Conservation (phyloP, 2,113 vertebrate species). For the Bubalus kerabau region DNA sequence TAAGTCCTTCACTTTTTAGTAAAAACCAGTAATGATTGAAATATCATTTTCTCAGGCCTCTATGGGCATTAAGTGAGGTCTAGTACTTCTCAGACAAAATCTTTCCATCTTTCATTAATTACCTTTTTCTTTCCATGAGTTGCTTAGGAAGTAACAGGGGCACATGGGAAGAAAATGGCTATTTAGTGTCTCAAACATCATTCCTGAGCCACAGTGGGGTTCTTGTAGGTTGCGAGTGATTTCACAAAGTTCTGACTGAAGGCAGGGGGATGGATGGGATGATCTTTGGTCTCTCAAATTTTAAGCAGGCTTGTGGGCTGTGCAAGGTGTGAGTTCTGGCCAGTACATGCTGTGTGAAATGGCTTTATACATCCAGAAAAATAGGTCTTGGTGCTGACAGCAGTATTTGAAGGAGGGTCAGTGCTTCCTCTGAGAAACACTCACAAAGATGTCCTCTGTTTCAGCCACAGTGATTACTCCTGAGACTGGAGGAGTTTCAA, state of each 20-base stretch:
- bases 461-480: constrained; percentile 10
- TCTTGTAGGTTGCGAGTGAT: not conserved
- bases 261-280: not conserved
- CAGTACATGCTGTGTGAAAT: not conserved
- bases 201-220: not conserved
- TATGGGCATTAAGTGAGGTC: not conserved
- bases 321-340: not conserved
- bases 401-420: not conserved
- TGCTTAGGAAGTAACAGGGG: not conserved
- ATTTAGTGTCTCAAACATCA: not conserved
- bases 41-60: not conserved
- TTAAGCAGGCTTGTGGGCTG: not conserved
- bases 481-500: constrained; percentile 10
- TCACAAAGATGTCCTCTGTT: constrained; percentile 52
- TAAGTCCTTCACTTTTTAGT: not conserved
- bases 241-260: not conserved
- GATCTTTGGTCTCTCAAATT: not conserved
- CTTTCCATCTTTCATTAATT: not conserved
- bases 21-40: not conserved
- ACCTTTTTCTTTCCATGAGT: not conserved
- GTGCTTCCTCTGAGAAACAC: constrained; percentile 12
- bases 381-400: not conserved
- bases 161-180: constrained; percentile 8
- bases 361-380: not conserved
- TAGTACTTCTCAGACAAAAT: not conserved